A percentile compares a stretch with the other conserved stretches of the same genome.
Conservation (phyloP, 1,140 invertebrate species). For the Penaeus vannamei region DNA sequence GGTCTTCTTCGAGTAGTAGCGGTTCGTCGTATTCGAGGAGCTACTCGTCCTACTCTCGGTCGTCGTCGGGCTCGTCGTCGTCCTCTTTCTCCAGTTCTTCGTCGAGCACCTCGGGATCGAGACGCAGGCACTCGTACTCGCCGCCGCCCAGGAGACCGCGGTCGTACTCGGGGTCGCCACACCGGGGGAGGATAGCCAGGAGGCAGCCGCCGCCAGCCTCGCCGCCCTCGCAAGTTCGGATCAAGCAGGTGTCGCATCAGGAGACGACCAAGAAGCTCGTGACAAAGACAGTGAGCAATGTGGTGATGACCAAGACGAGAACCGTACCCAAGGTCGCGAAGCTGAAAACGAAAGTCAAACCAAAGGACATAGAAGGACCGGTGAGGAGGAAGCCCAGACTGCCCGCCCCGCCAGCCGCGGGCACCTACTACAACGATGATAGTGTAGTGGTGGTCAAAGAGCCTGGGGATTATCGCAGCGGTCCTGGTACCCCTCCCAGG, state of each 20-base stretch:
- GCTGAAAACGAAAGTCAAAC: constrained; percentile 60
- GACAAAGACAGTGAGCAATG: constrained; percentile 65
- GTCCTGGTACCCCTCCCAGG: constrained; percentile 53
- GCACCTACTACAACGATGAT: constrained; percentile 50
- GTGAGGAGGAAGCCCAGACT: constrained; percentile 53
- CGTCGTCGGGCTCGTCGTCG: constrained; percentile 59
- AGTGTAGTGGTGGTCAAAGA: constrained; percentile 49
- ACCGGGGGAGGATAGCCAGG: constrained; percentile 45
- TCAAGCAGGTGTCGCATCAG: constrained; percentile 57
- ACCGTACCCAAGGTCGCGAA: constrained; percentile 52
- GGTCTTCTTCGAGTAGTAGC: constrained; percentile 63
- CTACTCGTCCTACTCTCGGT: constrained; percentile 64
- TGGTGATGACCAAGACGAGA: constrained; percentile 55
- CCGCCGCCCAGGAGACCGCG: constrained; percentile 45
- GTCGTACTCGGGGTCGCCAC: constrained; percentile 47
- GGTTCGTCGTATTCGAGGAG: constrained; percentile 64
- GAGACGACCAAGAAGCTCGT: constrained; percentile 66
- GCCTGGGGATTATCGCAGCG: constrained; percentile 48
- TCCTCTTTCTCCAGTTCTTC: constrained; percentile 56
- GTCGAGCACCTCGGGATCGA: constrained; percentile 55
- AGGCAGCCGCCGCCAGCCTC: constrained; percentile 49
- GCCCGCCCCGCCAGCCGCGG: constrained; percentile 34
- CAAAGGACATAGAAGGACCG: constrained; percentile 54
- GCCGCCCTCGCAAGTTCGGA: constrained; percentile 45
- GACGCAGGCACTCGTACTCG: constrained; percentile 47